phyloP scores from a whole-genome alignment of 2,888 invertebrate genomes.

The Asteroscopus sphinx region DNA sequence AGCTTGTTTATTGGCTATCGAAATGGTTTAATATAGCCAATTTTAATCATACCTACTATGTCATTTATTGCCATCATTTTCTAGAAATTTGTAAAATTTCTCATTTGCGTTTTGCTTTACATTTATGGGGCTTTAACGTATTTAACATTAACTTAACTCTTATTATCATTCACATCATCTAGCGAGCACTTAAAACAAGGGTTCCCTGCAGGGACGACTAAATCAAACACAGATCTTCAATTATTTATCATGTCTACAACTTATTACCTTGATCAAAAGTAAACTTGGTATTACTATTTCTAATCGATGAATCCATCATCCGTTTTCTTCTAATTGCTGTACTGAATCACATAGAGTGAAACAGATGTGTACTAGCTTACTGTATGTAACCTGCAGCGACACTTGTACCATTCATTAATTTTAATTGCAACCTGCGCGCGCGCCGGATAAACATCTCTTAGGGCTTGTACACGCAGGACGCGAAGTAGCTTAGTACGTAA shows the following conservation, averaged over 20 bases:
- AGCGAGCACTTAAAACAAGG: neutral
- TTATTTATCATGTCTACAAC: neutral
- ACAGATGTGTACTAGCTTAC: conserved; percentile 50
- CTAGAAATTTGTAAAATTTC: neutral
- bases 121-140: neutral
- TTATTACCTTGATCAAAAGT: conserved; percentile 4
- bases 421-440: conserved; percentile 73
- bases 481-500: conserved; percentile 13
- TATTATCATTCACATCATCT: neutral
- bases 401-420: conserved; percentile 75
- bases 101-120: neutral
- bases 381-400: conserved; percentile 54
- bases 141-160: neutral
- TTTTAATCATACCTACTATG: neutral
- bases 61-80: neutral
- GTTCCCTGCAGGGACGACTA: neutral
- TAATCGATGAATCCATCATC: conserved; percentile 41
- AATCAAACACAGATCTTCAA: neutral
- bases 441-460: conserved; percentile 63
- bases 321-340: conserved; percentile 41
- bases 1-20: neutral
- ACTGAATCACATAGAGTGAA: conserved; percentile 39
- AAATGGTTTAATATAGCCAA: neutral
- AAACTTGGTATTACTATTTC: conserved; percentile 10
- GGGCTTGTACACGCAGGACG: conserved; percentile 54